A percentile compares a stretch with the other conserved stretches of the same genome.
Conservation (phyloP, 1,140 invertebrate species). For the Hycleus phaleratus region DNA sequence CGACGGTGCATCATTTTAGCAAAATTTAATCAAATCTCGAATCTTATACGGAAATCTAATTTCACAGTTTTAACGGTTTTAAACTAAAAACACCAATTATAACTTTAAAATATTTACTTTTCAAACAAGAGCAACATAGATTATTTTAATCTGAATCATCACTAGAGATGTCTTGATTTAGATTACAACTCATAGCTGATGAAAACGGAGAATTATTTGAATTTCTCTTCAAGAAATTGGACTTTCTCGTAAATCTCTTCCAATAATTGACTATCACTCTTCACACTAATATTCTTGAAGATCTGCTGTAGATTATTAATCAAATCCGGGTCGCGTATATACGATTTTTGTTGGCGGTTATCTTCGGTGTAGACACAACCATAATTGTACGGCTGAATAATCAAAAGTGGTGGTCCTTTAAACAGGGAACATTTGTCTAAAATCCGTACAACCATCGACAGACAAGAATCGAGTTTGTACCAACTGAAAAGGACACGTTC, state of each 20-base stretch:
- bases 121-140: no score
- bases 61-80: no score
- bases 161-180: no score
- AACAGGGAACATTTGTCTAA: background rate
- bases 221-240: background rate
- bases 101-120: no score
- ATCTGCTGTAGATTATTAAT: slow-evolving; percentile 2
- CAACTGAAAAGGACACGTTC: slow-evolving; percentile 1
- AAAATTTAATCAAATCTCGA: no score
- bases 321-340: background rate
- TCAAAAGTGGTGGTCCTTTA: background rate
- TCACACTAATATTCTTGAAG: background rate
- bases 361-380: slow-evolving; percentile 3
- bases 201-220: no score
- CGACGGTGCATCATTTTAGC: no score
- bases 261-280: background rate
- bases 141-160: no score
- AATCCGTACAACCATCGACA: background rate
- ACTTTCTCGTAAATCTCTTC: background rate
- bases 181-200: no score
- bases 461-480: background rate
- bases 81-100: no score
- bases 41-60: no score
- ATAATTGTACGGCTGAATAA: slow-evolving; percentile 5
- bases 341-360: slow-evolving; percentile 1